Percentiles rank a stretch among this genome's conserved stretches.
phyloP scores from a whole-genome alignment of 2,113 vertebrate species.

The Azemiops feae region DNA sequence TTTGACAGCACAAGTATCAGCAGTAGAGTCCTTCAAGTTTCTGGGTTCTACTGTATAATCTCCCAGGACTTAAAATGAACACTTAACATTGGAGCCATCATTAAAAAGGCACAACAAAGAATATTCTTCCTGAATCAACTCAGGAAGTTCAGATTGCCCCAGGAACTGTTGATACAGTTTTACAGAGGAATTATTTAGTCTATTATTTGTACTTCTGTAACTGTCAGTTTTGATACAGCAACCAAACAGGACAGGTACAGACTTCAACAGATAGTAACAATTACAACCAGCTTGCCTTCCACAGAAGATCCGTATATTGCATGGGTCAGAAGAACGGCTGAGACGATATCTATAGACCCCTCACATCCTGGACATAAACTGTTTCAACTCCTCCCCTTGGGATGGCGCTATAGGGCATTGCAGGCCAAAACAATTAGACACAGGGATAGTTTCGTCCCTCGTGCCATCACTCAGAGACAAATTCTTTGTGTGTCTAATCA shows the following conservation, averaged over 20 bases:
- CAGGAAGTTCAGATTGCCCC: not conserved
- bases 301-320: not conserved
- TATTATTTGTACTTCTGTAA: too few relatives aligned
- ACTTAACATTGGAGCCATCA: not conserved
- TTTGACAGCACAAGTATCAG: not conserved
- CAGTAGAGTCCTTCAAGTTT: not conserved
- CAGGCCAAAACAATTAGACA: too few relatives aligned
- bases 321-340: not conserved
- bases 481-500: too few relatives aligned
- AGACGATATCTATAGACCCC: not conserved
- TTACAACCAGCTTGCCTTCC: not conserved
- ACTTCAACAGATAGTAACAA: not conserved
- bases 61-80: not conserved
- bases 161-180: not conserved
- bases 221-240: not conserved
- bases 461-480: too few relatives aligned
- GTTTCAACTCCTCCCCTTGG: too few relatives aligned
- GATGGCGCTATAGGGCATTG: too few relatives aligned
- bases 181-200: not conserved
- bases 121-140: not conserved
- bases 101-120: not conserved
- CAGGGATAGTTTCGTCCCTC: too few relatives aligned
- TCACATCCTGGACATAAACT: too few relatives aligned
- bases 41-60: not conserved
- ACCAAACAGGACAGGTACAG: not conserved